Conservation (phyloP, 2,113 vertebrate genomes). For the Hydropotes inermis region DNA sequence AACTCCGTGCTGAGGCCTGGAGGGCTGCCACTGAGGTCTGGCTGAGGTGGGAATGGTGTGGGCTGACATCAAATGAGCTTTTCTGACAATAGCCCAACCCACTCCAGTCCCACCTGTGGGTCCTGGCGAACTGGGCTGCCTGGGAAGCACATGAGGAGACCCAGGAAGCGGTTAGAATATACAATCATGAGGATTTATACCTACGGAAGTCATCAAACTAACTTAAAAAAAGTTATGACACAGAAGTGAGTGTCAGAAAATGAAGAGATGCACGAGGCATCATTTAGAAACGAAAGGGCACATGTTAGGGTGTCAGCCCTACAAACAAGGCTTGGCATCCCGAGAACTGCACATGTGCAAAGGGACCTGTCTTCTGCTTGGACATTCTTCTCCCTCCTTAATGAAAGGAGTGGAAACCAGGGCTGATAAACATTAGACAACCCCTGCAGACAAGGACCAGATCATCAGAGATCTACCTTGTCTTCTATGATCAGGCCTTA, state of each 20-base stretch:
- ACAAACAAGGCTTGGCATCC: background rate
- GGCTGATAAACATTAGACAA: background rate
- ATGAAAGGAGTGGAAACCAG: background rate
- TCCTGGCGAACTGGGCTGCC: background rate
- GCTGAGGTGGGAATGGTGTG: background rate
- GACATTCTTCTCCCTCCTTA: background rate
- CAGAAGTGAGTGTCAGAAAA: background rate
- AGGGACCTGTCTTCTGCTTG: background rate
- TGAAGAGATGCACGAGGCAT: background rate
- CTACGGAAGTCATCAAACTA: background rate
- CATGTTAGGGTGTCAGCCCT: background rate
- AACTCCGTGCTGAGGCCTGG: rapidly evolving
- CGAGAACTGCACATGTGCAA: rapidly evolving
- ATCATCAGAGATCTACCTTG: background rate
- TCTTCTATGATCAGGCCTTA: background rate
- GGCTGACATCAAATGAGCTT: background rate
- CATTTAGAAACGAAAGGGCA: background rate
- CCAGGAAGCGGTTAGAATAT: background rate
- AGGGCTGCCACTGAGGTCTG: background rate
- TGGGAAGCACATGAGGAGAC: background rate
- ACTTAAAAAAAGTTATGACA: background rate
- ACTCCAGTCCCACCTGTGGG: background rate
- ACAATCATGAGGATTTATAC: background rate
- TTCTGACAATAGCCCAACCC: background rate
- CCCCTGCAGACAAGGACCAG: background rate